A percentile compares a stretch with the other conserved stretches of the same genome.
phyloP scores from a whole-genome alignment of 1,140 invertebrate genomes.

The Atopsyche davidsoni region DNA sequence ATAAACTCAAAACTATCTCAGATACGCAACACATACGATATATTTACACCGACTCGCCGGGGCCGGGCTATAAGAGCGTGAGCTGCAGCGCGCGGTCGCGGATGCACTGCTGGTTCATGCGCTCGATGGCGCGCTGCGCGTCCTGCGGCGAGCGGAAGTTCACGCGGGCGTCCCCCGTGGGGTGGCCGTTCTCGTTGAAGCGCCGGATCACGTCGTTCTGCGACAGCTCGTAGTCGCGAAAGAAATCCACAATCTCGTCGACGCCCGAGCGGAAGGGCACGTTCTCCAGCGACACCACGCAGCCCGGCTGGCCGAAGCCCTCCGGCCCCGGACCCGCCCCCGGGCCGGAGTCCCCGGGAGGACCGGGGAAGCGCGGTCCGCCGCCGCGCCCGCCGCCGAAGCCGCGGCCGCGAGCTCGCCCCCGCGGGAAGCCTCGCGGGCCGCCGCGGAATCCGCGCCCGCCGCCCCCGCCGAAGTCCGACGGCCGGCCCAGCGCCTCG shows the following conservation, averaged over 20 bases:
- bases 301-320: slow-evolving; percentile 70
- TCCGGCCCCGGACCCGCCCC: slow-evolving; percentile 43
- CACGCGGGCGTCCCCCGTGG: slow-evolving; percentile 84
- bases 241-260: slow-evolving; percentile 83
- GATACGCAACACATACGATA: too few relatives aligned
- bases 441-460: slow-evolving; percentile 37
- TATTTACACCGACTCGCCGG: too few relatives aligned
- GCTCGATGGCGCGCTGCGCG: slow-evolving; percentile 64
- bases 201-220: slow-evolving; percentile 73
- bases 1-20: too few relatives aligned
- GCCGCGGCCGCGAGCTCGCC: slow-evolving; percentile 13
- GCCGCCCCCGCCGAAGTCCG: slow-evolving; percentile 3
- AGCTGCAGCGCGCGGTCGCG: slow-evolving; percentile 40
- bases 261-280: slow-evolving; percentile 79
- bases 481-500: slow-evolving; percentile 37
- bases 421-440: slow-evolving; percentile 34
- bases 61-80: slow-evolving; percentile 39
- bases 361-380: slow-evolving; percentile 36
- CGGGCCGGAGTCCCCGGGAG: slow-evolving; percentile 36
- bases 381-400: slow-evolving; percentile 32
- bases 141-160: slow-evolving; percentile 70
- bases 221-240: slow-evolving; percentile 66
- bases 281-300: slow-evolving; percentile 77
- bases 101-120: slow-evolving; percentile 37
- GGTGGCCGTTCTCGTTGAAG: slow-evolving; percentile 76